Percentiles rank a stretch among this genome's conserved stretches.
Evolutionary conservation across 2,113 vertebrate species (phyloP).

Genomic region (Suricata suricatta): DNA sequence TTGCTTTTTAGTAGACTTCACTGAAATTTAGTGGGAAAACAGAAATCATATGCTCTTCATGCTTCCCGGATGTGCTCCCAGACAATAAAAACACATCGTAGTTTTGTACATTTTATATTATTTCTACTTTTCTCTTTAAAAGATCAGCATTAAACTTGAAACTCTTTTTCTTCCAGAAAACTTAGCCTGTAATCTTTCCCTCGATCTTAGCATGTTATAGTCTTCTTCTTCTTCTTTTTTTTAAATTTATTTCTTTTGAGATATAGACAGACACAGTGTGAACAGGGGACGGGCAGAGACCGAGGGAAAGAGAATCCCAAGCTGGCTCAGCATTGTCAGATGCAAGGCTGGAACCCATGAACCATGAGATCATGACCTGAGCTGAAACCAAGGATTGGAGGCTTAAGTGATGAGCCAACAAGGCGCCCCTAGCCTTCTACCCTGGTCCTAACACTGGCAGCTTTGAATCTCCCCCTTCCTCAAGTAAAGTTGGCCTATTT

Average conservation of each 20-base stretch:
- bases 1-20: neutral
- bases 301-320: too few species aligned
- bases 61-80: neutral
- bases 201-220: neutral
- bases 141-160: neutral
- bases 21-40: neutral
- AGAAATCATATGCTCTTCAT: neutral
- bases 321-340: too few species aligned
- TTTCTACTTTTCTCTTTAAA: neutral
- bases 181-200: neutral
- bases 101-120: neutral
- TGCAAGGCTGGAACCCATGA: too few species aligned
- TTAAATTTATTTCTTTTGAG: too few species aligned
- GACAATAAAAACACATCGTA: neutral
- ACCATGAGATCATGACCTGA: too few species aligned
- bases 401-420: too few species aligned
- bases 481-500: neutral
- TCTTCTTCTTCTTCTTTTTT: too few species aligned
- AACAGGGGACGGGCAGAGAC: too few species aligned
- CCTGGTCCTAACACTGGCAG: fast-evolving
- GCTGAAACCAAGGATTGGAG: too few species aligned
- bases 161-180: neutral
- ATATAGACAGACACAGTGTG: too few species aligned
- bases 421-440: neutral
- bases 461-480: too few species aligned